Conservation (phyloP, 2,888 invertebrate species). For the Mesochorus sp. region DNA sequence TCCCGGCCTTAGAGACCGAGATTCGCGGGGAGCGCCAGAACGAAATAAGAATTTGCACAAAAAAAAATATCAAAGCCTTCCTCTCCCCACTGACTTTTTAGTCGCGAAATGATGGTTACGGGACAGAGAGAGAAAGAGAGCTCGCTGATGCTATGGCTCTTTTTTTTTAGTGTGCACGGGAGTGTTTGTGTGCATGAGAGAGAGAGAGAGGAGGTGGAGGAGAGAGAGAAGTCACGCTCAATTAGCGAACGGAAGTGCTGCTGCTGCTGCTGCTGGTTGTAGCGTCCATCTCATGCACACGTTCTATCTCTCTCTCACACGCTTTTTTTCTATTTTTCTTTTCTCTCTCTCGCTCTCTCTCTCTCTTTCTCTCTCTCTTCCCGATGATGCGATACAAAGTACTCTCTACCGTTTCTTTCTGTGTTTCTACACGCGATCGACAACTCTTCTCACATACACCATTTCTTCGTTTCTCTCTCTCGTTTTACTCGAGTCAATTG, state of each 20-base stretch:
- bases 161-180: background rate
- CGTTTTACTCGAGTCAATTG: conserved; percentile 24
- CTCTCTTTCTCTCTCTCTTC: too few relatives aligned
- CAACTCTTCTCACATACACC: conserved; percentile 52
- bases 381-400: too few relatives aligned
- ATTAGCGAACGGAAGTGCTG: conserved; percentile 72
- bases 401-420: too few relatives aligned
- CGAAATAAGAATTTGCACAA: conserved; percentile 7
- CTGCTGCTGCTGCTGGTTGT: conserved; percentile 56
- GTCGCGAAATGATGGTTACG: conserved; percentile 1
- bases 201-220: background rate
- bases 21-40: background rate
- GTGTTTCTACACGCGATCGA: conserved; percentile 12
- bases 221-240: conserved; percentile 68
- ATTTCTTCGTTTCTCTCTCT: conserved; percentile 37
- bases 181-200: background rate
- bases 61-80: background rate
- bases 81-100: background rate
- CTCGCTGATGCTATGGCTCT: too few relatives aligned
- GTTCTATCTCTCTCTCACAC: conserved; percentile 49
- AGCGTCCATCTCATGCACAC: conserved; percentile 72
- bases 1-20: conserved; percentile 7
- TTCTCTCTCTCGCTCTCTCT: too few relatives aligned
- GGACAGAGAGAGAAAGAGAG: conserved; percentile 8
- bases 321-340: background rate